Base-by-base conservation (phyloP, 37 sponge, comb jelly and placozoan species). In the Beroe ovata region DNA sequence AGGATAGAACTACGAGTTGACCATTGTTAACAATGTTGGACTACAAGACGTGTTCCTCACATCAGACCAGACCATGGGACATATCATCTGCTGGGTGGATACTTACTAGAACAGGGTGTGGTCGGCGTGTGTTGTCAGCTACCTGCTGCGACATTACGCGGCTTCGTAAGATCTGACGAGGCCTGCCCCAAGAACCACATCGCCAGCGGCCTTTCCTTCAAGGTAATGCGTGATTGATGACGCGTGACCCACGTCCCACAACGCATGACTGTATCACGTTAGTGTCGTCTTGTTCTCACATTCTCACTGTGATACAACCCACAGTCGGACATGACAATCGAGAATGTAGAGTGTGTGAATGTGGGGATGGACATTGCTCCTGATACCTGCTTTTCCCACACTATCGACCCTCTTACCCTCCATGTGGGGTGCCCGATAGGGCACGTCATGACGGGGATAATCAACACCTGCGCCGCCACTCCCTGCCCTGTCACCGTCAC, bases 381-480 rank as follows among this genome's bases (percentile, higher is more conserved):
- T 32, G 30, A 66, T 11, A 18, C 25, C 36, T 66, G 69, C 69
- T 66, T 29, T 16, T 34, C 69, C 3, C 33, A 66, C 69, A 66
- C 25, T 18, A 66, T 66, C 16, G 69, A 26, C 16, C 2, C 35
- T 11, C 2, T 11, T 16, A 66, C 32, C 6, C 33, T 25, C 25
- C 69, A 66, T 16, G 30, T 66, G 18, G 69, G 69, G 33, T 66
- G 69, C 16, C 69, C 69, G 11, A 66, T 30, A 33, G 69, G 35
- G 30, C 32, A 66, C 16, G 25, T 34, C 36, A 30, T 66, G 25
- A 66, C 69, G 1, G 35, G 34, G 3, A 14, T 66, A 1, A 14
- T 18, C 34, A 66, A 66, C 69, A 66, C 33, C 34, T 66, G 69
- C 34, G 36, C 4, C 16, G 36, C 18, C 8, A 18, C 69, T 29